Conservation (phyloP, 2,797 vertebrate genomes). For the Melanotaenia maccullochi region DNA sequence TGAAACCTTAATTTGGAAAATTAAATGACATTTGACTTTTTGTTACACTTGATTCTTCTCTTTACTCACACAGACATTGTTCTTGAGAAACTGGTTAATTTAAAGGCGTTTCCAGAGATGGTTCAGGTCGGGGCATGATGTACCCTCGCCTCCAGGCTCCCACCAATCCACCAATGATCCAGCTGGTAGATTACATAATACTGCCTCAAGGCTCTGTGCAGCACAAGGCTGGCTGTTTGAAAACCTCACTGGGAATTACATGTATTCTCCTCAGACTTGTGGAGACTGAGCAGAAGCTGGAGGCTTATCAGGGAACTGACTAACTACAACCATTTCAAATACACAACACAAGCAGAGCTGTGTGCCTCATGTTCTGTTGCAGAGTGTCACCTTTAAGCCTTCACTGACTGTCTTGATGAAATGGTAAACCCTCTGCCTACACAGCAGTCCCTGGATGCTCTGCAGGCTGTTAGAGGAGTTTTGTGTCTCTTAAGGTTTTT, state of each 20-base stretch:
- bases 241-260: constrained; percentile 62
- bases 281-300: constrained; percentile 46
- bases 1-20: background rate
- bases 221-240: constrained; percentile 50
- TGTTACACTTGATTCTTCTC: background rate
- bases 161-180: constrained; percentile 67
- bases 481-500: constrained; percentile 42
- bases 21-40: background rate
- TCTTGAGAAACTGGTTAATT: constrained; percentile 28
- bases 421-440: constrained; percentile 28
- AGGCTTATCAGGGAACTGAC: constrained; percentile 54
- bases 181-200: constrained; percentile 79
- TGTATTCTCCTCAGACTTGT: constrained; percentile 40
- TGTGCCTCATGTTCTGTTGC: constrained; percentile 17
- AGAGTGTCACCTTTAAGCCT: constrained; percentile 38
- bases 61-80: constrained; percentile 15
- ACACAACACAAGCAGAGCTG: constrained; percentile 34
- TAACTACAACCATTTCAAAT: constrained; percentile 27
- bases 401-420: constrained; percentile 22
- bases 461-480: constrained; percentile 31
- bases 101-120: constrained; percentile 35
- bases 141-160: constrained; percentile 42
- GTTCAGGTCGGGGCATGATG: constrained; percentile 50
- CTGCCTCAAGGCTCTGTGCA: constrained; percentile 62
- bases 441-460: constrained; percentile 31